Evolutionary conservation across 2,888 invertebrate genomes (phyloP), one percentile per base, ranked within the genome.

Genomic region (Steromphala cineraria): DNA sequence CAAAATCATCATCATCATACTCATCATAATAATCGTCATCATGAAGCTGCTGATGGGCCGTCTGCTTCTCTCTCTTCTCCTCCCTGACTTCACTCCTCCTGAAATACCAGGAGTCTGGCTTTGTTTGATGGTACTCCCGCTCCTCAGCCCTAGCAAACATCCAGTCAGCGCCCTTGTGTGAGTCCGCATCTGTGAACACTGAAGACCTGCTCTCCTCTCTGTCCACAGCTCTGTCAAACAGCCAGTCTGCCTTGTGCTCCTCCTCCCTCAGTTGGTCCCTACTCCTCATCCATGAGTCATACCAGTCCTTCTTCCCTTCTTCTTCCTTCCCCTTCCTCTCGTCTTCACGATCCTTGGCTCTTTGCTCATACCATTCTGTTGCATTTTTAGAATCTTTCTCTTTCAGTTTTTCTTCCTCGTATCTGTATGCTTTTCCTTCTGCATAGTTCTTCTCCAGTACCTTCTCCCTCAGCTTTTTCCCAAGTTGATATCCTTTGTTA

Each of bases 211-310:
- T 17, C 21, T 52, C 31, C 53, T 79, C 53, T 15, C 79, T 46
- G 53, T 53, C 53, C 3, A 52, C 36, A 7, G 79, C 79, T 40
- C 75, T 74, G 40, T 80, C 80, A 75, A 80, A 80, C 21, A 80
- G 21, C 80, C 80, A 80, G n/a, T 80, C 80, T 36, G 80, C 53
- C 40, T 28, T 24, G 52, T 75, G 36, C 31, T 74, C 36, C 17
- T 55, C 56, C 10, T 80, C 55, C 19, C 56, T 53, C 46, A 46
- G 53, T 10, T 67, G 24, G 31, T 4, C 13, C 52, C 79, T 19
- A 17, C 71, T 17, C 31, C 53, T 67, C 36, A 52, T 52, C 36
- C 21, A 8, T 5, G 19, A 28, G n/a, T 62, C 28, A 52, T 53
- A 71, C 79, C 79, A 79, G 5, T 79, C 71, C 52, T 21, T 10